Percentiles rank a stretch among this genome's conserved stretches.
Evolutionary conservation across 2,113 vertebrate genomes (phyloP).

Genomic region (Planiliza haematocheilus): DNA sequence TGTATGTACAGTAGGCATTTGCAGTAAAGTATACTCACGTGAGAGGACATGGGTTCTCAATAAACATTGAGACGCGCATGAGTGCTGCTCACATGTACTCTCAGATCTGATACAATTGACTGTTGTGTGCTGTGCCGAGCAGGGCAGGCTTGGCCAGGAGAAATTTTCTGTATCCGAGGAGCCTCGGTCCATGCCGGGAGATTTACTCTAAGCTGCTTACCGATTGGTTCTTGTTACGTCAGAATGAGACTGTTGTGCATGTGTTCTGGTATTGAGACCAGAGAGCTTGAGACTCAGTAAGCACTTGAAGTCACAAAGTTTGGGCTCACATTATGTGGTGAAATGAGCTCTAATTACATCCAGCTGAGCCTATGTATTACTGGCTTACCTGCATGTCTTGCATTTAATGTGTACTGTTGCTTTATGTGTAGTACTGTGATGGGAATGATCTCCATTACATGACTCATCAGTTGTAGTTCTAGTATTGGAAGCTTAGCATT

Average conservation of each 20-base stretch:
- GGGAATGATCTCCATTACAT: neutral
- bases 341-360: slow-evolving; percentile 1
- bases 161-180: slow-evolving; percentile 57
- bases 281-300: neutral
- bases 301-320: neutral
- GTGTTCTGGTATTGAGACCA: slow-evolving; percentile 37
- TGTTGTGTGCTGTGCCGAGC: slow-evolving; percentile 56
- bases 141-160: slow-evolving; percentile 29
- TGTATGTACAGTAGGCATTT: slow-evolving; percentile 25
- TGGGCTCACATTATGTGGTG: neutral
- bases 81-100: slow-evolving; percentile 38
- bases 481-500: too few relatives aligned
- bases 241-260: slow-evolving; percentile 56
- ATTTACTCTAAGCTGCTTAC: slow-evolving; percentile 82
- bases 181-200: slow-evolving; percentile 61
- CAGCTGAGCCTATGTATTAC: neutral
- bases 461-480: too few relatives aligned
- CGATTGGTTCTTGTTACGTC: slow-evolving; percentile 66
- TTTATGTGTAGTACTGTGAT: neutral
- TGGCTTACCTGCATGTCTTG: neutral
- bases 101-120: slow-evolving; percentile 56
- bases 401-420: neutral
- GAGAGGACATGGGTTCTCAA: slow-evolving; percentile 20
- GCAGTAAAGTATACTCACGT: slow-evolving; percentile 51
- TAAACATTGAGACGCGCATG: slow-evolving; percentile 47